Evolutionary conservation across 30 jellyfish, hydroid and myxozoan species (phyloP), one percentile per base, ranked within the genome.

Genomic region (Aurelia sp.): DNA sequence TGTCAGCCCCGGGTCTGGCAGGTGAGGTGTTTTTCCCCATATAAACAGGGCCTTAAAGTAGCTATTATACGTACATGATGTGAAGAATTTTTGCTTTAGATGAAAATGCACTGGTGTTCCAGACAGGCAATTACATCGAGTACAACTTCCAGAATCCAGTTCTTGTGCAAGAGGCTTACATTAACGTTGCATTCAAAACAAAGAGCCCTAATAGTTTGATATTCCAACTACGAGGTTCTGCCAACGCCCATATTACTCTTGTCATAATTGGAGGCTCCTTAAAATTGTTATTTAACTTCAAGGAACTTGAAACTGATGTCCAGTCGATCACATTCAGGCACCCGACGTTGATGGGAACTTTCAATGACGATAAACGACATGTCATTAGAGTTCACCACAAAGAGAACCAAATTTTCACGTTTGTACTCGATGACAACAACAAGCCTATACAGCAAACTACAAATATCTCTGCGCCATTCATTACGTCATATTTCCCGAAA

Each of bases 151-250:
- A 44, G 66, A 72, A 31, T 72, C 40, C 83, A 27, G 47, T 52
- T 18, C 7, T 20, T 17, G 83, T 72, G 17, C 53, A 72, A 41
- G 83, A 72, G 47, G 83, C 67, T 2, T 72, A 31, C 31, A 27
- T 72, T n/a, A 72, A 44, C 67, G 70, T 72, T 35, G 83, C 83
- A 17, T 72, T 72, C 83, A 72, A 72, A 47, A 72, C 83, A 9
- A 72, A 72, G 30, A 44, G 11, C 19, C 27, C 20, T 10, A 47
- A 72, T 41, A 18, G 53, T 20, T 1, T 72, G 27, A 15, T 72
- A 15, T 44, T 52, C 44, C 83, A 72, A 37, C 67, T 72, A 10
- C 67, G 44, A 20, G 83, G 83, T n/a, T 21, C 33, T 18, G 30
- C 13, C 22, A 72, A 72, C 47, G 83, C 83, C 20, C 83, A 72